phyloP scores from a whole-genome alignment of 2,113 vertebrate genomes.

The Copsychus sechellarum region DNA sequence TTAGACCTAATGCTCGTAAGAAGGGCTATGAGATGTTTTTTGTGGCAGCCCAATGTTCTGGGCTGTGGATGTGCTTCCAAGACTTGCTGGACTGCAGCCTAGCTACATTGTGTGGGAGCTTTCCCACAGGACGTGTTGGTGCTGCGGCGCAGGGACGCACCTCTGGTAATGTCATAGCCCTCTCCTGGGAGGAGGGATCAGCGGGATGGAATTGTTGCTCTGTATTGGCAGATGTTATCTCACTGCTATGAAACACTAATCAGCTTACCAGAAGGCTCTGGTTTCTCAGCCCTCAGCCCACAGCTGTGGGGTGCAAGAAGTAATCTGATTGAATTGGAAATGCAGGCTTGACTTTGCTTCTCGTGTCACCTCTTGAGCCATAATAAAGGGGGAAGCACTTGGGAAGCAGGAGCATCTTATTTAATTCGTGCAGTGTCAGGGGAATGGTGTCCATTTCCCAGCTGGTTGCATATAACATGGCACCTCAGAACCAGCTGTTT shows the following conservation, averaged over 20 bases:
- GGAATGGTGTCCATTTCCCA: not conserved
- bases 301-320: not conserved
- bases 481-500: not conserved
- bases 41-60: not conserved
- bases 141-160: not conserved
- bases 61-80: not conserved
- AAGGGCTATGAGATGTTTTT: not conserved
- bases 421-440: not conserved
- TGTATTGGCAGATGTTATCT: conserved; percentile 48
- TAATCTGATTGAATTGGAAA: conserved; percentile 56
- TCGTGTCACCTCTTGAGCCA: not conserved
- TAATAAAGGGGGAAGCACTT: conserved; percentile 2
- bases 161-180: conserved; percentile 33
- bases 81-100: not conserved
- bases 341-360: conserved; percentile 11
- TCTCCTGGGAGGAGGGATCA: conserved; percentile 18
- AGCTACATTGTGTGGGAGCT: not conserved
- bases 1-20: not conserved
- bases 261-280: conserved; percentile 44
- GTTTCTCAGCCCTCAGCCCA: conserved; percentile 45
- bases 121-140: not conserved
- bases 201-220: conserved; percentile 34
- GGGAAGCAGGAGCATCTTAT: conserved; percentile 7
- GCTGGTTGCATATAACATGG: rapidly evolving
- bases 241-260: conserved; percentile 33